Evolutionary conservation across 2,113 vertebrate species (phyloP).

Genomic region (Chaetura pelagica): DNA sequence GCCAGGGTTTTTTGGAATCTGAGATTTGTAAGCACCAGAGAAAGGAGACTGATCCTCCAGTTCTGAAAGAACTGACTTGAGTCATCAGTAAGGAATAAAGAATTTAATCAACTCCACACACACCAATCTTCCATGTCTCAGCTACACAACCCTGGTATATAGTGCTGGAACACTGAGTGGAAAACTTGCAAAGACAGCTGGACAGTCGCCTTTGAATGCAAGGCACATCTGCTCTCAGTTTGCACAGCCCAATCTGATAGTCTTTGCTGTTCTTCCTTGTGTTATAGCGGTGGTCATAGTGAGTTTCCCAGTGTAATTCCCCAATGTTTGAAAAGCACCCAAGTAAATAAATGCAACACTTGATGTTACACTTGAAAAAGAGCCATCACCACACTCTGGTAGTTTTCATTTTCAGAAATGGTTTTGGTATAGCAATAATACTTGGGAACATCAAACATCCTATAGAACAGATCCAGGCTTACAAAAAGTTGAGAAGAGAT

Average conservation of each 20-base stretch:
- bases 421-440: neutral
- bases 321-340: neutral
- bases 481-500: neutral
- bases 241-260: neutral
- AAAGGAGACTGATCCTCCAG: neutral
- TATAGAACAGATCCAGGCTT: neutral
- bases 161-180: neutral
- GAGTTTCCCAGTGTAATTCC: neutral
- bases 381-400: neutral
- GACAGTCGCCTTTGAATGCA: neutral
- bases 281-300: fast-evolving
- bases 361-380: neutral
- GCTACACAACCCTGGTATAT: neutral
- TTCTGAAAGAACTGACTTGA: neutral
- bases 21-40: neutral
- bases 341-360: fast-evolving
- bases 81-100: neutral
- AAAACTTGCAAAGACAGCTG: neutral
- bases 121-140: fast-evolving
- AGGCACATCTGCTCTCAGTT: neutral
- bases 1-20: neutral
- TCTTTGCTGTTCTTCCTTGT: neutral
- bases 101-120: neutral
- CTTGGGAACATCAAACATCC: neutral
- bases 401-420: neutral